Conservation (phyloP, 1,140 invertebrate species). For the Aphelenchoides avenae region DNA sequence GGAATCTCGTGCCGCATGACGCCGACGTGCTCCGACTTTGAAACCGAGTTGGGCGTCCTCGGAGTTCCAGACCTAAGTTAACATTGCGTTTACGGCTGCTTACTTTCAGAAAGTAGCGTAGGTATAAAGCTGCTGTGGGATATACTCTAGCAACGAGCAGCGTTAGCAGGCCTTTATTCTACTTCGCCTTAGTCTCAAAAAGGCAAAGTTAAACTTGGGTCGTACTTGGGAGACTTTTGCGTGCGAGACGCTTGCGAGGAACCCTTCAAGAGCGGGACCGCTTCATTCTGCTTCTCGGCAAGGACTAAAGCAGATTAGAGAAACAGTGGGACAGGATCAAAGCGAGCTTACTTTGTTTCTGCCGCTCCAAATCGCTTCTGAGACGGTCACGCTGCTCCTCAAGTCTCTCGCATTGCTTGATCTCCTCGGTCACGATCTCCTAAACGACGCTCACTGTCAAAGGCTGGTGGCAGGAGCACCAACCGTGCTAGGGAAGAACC, state of each 20-base stretch:
- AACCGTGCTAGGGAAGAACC: background rate
- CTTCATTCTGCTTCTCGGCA: constrained; percentile 21
- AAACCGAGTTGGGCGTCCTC: background rate
- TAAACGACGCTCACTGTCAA: constrained; percentile 14
- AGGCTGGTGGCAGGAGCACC: background rate
- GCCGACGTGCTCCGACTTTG: constrained; percentile 1
- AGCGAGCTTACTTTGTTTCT: constrained; percentile 13
- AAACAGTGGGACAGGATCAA: background rate
- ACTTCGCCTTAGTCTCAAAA: no score
- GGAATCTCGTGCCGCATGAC: constrained; percentile 39
- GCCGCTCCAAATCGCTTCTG: constrained; percentile 17
- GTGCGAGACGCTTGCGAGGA: background rate
- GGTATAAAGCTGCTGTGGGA: constrained; percentile 2
- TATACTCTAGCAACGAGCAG: constrained; percentile 1
- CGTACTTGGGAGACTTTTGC: background rate
- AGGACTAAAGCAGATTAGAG: constrained; percentile 11
- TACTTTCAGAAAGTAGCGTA: background rate
- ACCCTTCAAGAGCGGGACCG: background rate
- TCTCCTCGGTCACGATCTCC: constrained; percentile 36
- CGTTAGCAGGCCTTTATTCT: no score
- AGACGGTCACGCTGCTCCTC: constrained; percentile 29
- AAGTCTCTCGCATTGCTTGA: constrained; percentile 24
- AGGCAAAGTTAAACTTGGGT: constrained; percentile 7
- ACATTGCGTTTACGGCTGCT: background rate
- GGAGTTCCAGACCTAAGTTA: background rate